Evolutionary conservation across 2,797 vertebrate species (phyloP).

Genomic region (Acipenser oxyrinchus): DNA sequence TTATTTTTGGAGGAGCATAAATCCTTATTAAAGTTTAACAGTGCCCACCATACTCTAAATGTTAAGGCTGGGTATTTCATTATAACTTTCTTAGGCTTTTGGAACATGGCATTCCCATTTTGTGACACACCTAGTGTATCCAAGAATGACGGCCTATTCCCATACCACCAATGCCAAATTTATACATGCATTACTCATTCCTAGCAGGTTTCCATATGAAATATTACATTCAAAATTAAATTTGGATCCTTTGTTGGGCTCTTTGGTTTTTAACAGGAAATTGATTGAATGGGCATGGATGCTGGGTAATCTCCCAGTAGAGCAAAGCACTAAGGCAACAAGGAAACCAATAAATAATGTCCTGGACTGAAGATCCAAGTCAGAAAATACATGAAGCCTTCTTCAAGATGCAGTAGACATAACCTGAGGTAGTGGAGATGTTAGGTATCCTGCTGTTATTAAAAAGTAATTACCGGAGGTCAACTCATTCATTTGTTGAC

Average conservation of each 20-base stretch:
- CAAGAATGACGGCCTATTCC: neutral
- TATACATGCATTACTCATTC: neutral
- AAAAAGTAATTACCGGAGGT: too few species aligned
- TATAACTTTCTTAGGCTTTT: neutral
- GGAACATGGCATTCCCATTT: neutral
- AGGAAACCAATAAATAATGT: neutral
- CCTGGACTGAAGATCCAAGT: too few species aligned
- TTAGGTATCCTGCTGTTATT: too few species aligned
- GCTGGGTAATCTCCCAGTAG: slow-evolving; percentile 3
- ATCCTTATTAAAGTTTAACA: too few species aligned
- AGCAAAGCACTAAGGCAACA: neutral
- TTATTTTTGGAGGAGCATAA: too few species aligned
- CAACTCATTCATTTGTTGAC: too few species aligned
- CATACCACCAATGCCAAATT: slow-evolving; percentile 1
- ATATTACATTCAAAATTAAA: neutral
- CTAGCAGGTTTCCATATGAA: neutral
- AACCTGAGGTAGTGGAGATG: too few species aligned
- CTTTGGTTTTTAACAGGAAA: slow-evolving; percentile 1
- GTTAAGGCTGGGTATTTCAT: neutral
- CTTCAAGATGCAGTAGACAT: too few species aligned
- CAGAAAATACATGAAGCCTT: too few species aligned
- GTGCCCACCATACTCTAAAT: too few species aligned
- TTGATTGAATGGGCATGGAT: neutral
- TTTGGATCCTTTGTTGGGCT: neutral
- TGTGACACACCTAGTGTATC: neutral